A percentile compares a stretch with the other conserved stretches of the same genome.
phyloP scores from a whole-genome alignment of 2,888 invertebrate genomes.

The Cecidostiba fungosa region DNA sequence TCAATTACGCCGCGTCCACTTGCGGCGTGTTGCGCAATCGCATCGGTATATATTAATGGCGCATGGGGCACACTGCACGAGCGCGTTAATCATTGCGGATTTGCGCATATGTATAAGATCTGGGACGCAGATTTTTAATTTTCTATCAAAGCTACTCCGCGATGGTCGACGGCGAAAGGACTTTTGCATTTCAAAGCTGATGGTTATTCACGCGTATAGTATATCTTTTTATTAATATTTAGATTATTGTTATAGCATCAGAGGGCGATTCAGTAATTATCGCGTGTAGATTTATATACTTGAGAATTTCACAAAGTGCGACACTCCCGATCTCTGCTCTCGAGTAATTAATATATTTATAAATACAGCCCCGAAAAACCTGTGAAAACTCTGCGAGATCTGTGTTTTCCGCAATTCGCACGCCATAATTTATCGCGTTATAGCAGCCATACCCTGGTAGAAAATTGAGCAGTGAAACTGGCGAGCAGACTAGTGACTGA shows the following conservation, averaged over 20 bases:
- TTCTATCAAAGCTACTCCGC: background rate
- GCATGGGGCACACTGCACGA: constrained; percentile 66
- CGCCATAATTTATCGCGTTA: background rate
- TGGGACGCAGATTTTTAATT: constrained; percentile 29
- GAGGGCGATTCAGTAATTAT: background rate
- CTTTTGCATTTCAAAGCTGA: background rate
- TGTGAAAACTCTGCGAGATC: background rate
- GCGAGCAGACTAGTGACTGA: no score
- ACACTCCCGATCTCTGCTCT: no score
- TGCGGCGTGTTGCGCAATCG: constrained; percentile 37
- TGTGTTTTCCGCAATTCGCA: background rate
- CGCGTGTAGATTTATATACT: no score
- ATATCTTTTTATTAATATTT: no score
- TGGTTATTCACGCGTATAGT: no score
- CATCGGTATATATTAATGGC: constrained; percentile 69
- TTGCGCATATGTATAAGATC: constrained; percentile 2
- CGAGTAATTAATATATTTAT: no score
- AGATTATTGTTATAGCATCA: no score
- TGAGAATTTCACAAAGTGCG: no score
- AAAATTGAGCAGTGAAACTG: no score
- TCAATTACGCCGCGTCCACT: constrained; percentile 68
- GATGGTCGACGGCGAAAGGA: background rate
- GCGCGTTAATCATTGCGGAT: constrained; percentile 67
- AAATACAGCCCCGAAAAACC: no score
- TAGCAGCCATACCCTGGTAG: background rate